Conservation (phyloP, 2,888 invertebrate genomes). For the Cephus pygmeus region DNA sequence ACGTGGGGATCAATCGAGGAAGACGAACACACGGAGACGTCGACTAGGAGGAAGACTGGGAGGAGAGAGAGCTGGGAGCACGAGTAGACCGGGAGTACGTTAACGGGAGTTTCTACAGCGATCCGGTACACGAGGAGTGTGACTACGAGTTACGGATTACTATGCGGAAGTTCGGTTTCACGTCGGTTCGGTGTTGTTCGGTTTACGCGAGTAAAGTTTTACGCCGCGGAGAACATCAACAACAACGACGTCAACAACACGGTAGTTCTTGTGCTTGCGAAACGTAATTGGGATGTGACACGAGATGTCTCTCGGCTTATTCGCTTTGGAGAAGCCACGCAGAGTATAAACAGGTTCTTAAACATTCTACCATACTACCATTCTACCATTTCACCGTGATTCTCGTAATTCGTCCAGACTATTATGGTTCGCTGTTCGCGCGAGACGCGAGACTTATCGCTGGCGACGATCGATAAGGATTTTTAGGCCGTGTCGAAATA, state of each 20-base stretch:
- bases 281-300: constrained; percentile 9
- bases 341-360: constrained; percentile 9
- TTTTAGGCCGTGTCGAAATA: too few species aligned
- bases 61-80: background rate
- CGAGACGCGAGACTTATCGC: too few species aligned
- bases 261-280: constrained; percentile 7
- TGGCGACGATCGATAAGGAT: too few species aligned
- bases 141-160: background rate
- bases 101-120: background rate
- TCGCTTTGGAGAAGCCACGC: constrained; percentile 8
- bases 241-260: background rate
- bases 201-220: background rate
- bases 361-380: background rate
- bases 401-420: background rate
- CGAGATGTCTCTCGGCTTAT: constrained; percentile 7
- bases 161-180: constrained; percentile 3
- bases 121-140: background rate
- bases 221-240: background rate
- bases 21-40: background rate
- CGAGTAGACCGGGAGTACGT: background rate
- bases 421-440: too few species aligned
- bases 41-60: background rate
- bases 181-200: constrained; percentile 1
- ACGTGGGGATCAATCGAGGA: constrained; percentile 2
- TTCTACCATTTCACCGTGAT: background rate